Evolutionary conservation across 2,888 invertebrate genomes (phyloP), one percentile per base, ranked within the genome.

Genomic region (Thecophora atra): DNA sequence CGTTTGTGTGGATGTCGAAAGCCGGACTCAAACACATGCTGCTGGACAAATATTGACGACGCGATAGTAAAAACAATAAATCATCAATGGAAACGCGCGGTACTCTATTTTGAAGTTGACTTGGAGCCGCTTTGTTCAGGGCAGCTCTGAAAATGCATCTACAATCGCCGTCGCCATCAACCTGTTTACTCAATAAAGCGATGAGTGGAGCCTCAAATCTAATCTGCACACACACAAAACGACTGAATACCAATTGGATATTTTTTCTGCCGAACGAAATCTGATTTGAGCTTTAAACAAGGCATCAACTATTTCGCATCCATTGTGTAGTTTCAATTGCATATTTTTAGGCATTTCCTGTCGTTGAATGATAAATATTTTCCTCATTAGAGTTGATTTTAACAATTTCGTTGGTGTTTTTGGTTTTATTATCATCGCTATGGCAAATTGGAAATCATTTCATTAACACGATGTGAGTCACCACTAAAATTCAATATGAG

Each of bases 371-470:
- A 19, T 24, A 2, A 37, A 37, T 66, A 21, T 65, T 66, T 5
- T 47, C 5, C 47, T 4, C 47, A 11, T 54, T 56, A 51, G 15
- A 24, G 51, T 65, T 26, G 65, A 26, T 26, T 37, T 44, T 52
- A 17, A 63, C 28, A 47, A 30, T 52, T 17, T n/a, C n/a, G 52
- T 52, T 52, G 66, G 52, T 67, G 64, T 47, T 70, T 30, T 64
- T 52, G 66, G n/a, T 52, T 13, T 51, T 51, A 37, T 26, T 52
- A 2, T 52, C 21, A 68, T 58, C 37, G 42, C 42, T 44, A 44
- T 51, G 56, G 37, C 24, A 19, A 56, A 47, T 65, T 47, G 56
- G 42, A 67, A 52, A 60, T 62, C 67, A 58, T 67, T 67, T 37
- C 67, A 72, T 62, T 15, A 72, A 51, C 62, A 17, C 47, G 56